Evolutionary conservation across 2,113 vertebrate genomes (phyloP).

Genomic region (Pelecanus crispus): DNA sequence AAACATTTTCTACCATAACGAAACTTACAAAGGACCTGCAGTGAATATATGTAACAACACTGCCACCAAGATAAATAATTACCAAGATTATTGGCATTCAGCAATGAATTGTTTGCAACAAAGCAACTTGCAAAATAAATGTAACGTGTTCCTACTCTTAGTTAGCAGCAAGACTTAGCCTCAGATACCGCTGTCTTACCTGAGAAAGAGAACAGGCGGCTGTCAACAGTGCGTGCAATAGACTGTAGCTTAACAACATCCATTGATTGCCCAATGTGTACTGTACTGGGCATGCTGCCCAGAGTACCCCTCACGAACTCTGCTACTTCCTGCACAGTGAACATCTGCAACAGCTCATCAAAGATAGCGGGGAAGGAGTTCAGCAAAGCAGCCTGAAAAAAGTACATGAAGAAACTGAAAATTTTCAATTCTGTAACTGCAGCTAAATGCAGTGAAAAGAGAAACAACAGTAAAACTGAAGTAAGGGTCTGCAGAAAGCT

Average conservation of each 20-base stretch:
- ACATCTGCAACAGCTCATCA: slow-evolving; percentile 97
- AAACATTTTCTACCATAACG: not conserved
- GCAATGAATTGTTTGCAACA: not conserved
- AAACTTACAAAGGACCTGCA: not conserved
- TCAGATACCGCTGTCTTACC: slow-evolving; percentile 63
- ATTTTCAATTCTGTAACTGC: not conserved
- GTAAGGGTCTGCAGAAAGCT: not conserved
- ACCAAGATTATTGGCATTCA: not conserved
- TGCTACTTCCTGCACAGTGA: slow-evolving; percentile 93
- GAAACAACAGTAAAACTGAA: not conserved
- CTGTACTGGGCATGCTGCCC: slow-evolving; percentile 94
- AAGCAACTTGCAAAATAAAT: not conserved
- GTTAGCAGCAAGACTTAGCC: not conserved
- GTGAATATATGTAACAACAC: accelerated
- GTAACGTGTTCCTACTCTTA: not conserved
- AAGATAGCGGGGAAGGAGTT: slow-evolving; percentile 97
- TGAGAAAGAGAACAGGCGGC: slow-evolving; percentile 93
- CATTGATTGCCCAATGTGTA: slow-evolving; percentile 95
- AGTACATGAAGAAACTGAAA: not conserved
- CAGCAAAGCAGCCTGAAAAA: slow-evolving; percentile 86
- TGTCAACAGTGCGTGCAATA: slow-evolving; percentile 94
- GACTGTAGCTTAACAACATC: slow-evolving; percentile 96
- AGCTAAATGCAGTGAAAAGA: not conserved
- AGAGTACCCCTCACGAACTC: slow-evolving; percentile 93
- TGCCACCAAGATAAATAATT: not conserved